These are phyloP conservation scores for Sesia apiformis DNA, from an alignment of 2,888 invertebrate genomes.

Conservation along the genomic window DNA sequence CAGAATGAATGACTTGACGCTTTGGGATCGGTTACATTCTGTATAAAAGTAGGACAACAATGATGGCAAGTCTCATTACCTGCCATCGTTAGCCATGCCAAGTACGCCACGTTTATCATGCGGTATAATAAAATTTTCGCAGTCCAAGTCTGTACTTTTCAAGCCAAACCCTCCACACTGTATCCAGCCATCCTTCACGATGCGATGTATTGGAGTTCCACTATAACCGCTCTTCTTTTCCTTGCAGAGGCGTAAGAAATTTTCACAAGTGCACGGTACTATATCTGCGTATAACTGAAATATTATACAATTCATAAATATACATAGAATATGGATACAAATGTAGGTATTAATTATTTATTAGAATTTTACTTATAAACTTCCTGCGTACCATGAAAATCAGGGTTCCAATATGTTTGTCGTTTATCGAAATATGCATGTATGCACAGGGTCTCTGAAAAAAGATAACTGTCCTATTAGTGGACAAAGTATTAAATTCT, in stretches of 20 bases:
- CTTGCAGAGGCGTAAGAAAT: slow-evolving; percentile 73
- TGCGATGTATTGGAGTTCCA: slow-evolving; percentile 76
- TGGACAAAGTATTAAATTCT: too few species aligned
- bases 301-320: slow-evolving; percentile 10
- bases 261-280: slow-evolving; percentile 72
- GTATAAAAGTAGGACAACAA: too few species aligned
- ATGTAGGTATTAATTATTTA: too few species aligned
- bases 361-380: too few species aligned
- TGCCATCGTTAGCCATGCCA: slow-evolving; percentile 81
- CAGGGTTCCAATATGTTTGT: slow-evolving; percentile 58
- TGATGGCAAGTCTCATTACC: slow-evolving; percentile 22
- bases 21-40: too few species aligned
- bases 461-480: background rate
- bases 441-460: slow-evolving; percentile 73
- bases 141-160: slow-evolving; percentile 53
- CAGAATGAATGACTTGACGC: too few species aligned
- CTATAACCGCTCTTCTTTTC: slow-evolving; percentile 59
- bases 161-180: slow-evolving; percentile 77
- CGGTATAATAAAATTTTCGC: slow-evolving; percentile 80
- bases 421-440: slow-evolving; percentile 66
- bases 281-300: slow-evolving; percentile 73
- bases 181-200: slow-evolving; percentile 81
- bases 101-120: slow-evolving; percentile 80
- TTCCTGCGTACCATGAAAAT: slow-evolving; percentile 68
- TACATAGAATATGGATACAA: background rate